These are phyloP conservation scores for Eupithecia subfuscata DNA, from an alignment of 2,888 invertebrate species.

Conservation along the genomic window DNA sequence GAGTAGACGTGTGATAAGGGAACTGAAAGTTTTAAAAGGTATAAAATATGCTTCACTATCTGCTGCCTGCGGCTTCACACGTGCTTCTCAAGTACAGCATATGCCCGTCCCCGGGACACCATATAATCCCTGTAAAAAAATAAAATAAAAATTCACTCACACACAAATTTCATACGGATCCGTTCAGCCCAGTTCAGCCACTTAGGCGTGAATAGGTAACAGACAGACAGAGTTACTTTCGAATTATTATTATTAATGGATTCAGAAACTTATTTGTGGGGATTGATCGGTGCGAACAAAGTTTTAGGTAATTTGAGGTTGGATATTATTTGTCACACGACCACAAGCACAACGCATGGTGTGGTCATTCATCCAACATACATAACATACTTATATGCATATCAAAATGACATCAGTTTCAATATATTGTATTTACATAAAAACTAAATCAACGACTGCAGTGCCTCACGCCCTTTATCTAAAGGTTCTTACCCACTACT, in stretches of 20 bases:
- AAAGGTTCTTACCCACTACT: not conserved
- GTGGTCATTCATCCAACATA: not conserved
- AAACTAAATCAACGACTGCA: not conserved
- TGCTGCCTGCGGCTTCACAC: no score
- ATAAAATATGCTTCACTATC: not conserved
- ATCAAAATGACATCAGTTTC: not conserved
- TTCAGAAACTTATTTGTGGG: not conserved
- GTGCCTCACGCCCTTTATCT: not conserved
- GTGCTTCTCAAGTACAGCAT: no score
- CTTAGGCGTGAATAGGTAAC: no score
- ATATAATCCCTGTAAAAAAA: no score
- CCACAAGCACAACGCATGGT: not conserved
- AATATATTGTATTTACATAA: not conserved
- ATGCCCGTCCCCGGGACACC: no score
- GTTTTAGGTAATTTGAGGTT: not conserved
- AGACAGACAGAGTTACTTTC: no score
- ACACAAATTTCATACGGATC: no score
- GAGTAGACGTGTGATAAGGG: not conserved
- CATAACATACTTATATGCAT: not conserved
- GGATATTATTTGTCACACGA: not conserved
- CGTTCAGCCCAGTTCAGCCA: no score
- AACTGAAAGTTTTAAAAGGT: not conserved
- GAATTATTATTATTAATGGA: no score
- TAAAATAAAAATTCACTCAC: no score
- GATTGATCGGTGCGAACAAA: not conserved